phyloP scores from a whole-genome alignment of 2,888 invertebrate genomes.

The Sturmia bella region DNA sequence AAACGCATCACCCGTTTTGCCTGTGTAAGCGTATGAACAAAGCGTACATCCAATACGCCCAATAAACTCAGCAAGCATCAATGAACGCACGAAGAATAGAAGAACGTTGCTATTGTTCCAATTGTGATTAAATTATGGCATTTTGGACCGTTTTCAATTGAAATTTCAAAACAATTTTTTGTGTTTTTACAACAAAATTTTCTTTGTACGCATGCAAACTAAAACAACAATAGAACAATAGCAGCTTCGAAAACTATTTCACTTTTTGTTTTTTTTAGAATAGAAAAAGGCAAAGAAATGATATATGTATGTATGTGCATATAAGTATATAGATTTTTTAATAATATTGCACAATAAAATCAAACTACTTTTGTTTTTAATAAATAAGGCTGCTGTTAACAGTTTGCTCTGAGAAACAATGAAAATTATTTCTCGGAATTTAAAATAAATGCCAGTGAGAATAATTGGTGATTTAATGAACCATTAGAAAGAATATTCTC shows the following conservation, averaged over 20 bases:
- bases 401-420: no score
- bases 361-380: no score
- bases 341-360: no score
- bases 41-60: neutral
- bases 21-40: neutral
- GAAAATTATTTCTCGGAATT: no score
- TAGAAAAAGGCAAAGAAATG: constrained; percentile 11
- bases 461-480: no score
- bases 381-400: neutral
- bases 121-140: constrained; percentile 56
- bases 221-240: constrained; percentile 3
- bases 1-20: neutral
- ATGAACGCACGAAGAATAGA: constrained; percentile 6
- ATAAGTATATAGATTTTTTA: no score
- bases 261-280: constrained; percentile 10
- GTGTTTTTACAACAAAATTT: neutral
- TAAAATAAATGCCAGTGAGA: no score
- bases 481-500: no score
- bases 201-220: neutral
- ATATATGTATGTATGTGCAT: no score
- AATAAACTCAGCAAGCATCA: neutral
- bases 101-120: constrained; percentile 52
- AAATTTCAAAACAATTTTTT: constrained; percentile 34
- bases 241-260: constrained; percentile 9
- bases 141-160: constrained; percentile 66